phyloP scores from a whole-genome alignment of 2,888 invertebrate species.

The Lithophane ornitopus region DNA sequence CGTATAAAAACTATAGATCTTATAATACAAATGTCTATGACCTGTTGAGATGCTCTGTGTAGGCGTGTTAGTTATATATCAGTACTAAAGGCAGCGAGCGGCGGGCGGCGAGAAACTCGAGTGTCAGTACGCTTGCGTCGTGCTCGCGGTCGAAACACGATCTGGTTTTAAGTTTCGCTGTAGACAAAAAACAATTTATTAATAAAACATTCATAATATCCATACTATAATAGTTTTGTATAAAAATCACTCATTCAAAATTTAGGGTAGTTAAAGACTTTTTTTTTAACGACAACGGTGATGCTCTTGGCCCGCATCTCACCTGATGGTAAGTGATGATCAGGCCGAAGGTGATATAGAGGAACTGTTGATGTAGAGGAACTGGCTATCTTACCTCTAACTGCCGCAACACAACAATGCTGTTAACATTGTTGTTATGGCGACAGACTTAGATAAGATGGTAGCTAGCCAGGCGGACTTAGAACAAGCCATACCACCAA shows the following conservation, averaged over 20 bases:
- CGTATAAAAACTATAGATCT: constrained; percentile 75
- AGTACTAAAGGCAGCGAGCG: constrained; percentile 81
- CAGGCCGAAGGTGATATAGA: too few species aligned
- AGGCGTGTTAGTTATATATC: constrained; percentile 69
- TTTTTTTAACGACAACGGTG: too few species aligned
- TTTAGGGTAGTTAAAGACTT: neutral
- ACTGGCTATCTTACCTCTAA: too few species aligned
- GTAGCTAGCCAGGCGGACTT: too few species aligned
- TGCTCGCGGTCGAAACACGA: constrained; percentile 85
- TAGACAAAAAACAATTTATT: constrained; percentile 59
- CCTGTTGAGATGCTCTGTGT: constrained; percentile 70
- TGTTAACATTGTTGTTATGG: too few species aligned
- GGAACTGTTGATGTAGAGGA: too few species aligned
- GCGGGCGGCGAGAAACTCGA: constrained; percentile 79
- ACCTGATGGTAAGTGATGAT: too few species aligned
- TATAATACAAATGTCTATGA: constrained; percentile 73
- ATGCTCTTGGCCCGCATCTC: too few species aligned
- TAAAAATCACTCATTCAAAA: neutral
- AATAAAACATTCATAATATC: constrained; percentile 5
- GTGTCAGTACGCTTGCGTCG: constrained; percentile 90
- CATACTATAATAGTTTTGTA: neutral
- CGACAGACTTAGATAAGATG: too few species aligned
- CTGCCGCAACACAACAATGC: too few species aligned
- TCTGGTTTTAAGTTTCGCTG: constrained; percentile 87
- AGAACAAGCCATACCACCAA: too few species aligned